phyloP scores from a whole-genome alignment of 2,113 vertebrate genomes.

The Rhadina sibilatrix region DNA sequence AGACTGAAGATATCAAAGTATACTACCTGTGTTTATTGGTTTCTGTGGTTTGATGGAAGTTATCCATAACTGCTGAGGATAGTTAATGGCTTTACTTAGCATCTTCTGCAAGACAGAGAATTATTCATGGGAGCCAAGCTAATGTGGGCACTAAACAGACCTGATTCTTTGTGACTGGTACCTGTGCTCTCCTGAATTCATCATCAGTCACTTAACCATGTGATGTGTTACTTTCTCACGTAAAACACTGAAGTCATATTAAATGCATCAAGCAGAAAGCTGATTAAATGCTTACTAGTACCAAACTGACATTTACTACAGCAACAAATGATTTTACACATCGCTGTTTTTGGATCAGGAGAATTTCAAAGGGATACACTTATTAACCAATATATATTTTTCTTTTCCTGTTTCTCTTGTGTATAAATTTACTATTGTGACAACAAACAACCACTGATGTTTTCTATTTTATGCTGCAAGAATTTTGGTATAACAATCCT shows the following conservation, averaged over 20 bases:
- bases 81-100: neutral
- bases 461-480: neutral
- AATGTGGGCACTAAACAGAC: neutral
- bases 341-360: neutral
- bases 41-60: neutral
- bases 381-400: neutral
- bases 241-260: neutral
- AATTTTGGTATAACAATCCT: neutral
- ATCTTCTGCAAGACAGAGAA: neutral
- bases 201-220: neutral
- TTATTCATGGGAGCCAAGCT: neutral
- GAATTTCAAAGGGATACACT: neutral
- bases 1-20: neutral
- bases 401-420: neutral
- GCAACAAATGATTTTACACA: neutral
- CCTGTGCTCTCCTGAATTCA: neutral
- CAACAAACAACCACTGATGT: neutral
- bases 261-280: neutral
- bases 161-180: neutral
- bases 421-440: neutral
- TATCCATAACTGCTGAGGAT: neutral
- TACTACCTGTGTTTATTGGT: neutral
- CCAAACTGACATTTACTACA: constrained; percentile 1
- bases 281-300: constrained; percentile 26
- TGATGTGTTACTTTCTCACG: neutral